Conservation (phyloP, 2,888 invertebrate species). For the Phengaris arion region DNA sequence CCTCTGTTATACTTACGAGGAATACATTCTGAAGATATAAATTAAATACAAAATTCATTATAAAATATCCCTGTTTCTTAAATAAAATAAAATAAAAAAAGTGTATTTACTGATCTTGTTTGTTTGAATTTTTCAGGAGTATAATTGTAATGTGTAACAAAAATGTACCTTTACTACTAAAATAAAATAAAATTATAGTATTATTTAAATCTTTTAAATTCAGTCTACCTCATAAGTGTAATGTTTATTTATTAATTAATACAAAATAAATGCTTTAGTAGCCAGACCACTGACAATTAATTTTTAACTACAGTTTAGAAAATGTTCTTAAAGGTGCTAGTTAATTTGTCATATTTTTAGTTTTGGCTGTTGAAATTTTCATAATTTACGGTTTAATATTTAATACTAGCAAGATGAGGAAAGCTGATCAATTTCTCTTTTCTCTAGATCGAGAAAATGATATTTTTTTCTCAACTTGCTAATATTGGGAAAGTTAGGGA, state of each 20-base stretch:
- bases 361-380: too few species aligned
- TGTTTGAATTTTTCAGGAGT: too few species aligned
- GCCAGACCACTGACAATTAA: background rate
- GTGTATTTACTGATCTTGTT: too few species aligned
- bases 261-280: slow-evolving; percentile 13
- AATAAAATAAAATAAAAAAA: background rate
- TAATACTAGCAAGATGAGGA: too few species aligned
- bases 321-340: background rate
- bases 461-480: too few species aligned
- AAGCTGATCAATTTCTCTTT: too few species aligned
- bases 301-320: background rate
- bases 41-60: slow-evolving; percentile 45
- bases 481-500: too few species aligned
- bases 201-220: background rate
- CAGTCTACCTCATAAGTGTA: background rate
- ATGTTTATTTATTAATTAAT: background rate
- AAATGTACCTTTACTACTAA: background rate
- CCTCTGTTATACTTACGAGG: slow-evolving; percentile 67
- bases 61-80: slow-evolving; percentile 23
- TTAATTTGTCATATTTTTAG: too few species aligned
- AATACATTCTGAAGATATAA: slow-evolving; percentile 75
- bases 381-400: too few species aligned
- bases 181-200: background rate
- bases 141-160: background rate
- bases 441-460: too few species aligned